These are phyloP conservation scores for Spermophilus dauricus DNA, from an alignment of 2,113 vertebrate species.

Conservation along the genomic window DNA sequence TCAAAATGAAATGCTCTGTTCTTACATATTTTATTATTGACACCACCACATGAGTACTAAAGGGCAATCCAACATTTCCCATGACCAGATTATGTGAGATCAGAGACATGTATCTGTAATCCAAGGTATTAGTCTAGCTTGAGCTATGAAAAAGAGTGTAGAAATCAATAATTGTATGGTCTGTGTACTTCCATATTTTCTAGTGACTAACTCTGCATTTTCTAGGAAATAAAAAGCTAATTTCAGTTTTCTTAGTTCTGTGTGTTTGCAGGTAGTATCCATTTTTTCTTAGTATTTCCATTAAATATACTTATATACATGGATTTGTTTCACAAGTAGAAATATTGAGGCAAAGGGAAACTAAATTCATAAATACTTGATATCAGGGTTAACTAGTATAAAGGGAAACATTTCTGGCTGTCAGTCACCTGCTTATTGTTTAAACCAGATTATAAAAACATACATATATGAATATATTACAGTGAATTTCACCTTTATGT, in stretches of 20 bases:
- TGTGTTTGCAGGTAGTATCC: neutral
- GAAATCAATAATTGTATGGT: neutral
- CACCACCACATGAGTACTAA: neutral
- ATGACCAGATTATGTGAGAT: neutral
- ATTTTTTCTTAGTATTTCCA: neutral
- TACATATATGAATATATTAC: too few relatives aligned
- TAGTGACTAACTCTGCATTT: constrained; percentile 18
- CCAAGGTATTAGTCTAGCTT: neutral
- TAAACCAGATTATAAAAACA: neutral
- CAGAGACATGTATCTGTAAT: neutral
- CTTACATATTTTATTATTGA: neutral
- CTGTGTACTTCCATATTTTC: neutral
- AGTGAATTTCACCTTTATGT: too few relatives aligned
- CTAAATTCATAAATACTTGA: constrained; percentile 27
- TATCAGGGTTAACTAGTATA: neutral
- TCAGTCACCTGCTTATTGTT: neutral
- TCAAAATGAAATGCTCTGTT: neutral
- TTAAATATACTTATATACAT: neutral
- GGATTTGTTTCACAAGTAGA: constrained; percentile 23
- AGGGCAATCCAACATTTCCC: neutral
- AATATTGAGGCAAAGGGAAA: constrained; percentile 21
- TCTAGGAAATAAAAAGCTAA: constrained; percentile 39
- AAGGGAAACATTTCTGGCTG: neutral
- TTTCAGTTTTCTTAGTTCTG: constrained; percentile 41
- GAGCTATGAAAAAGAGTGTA: neutral